Evolutionary conservation across 2,797 vertebrate genomes (phyloP), one percentile per base, ranked within the genome.

Genomic region (Tinamus major): DNA sequence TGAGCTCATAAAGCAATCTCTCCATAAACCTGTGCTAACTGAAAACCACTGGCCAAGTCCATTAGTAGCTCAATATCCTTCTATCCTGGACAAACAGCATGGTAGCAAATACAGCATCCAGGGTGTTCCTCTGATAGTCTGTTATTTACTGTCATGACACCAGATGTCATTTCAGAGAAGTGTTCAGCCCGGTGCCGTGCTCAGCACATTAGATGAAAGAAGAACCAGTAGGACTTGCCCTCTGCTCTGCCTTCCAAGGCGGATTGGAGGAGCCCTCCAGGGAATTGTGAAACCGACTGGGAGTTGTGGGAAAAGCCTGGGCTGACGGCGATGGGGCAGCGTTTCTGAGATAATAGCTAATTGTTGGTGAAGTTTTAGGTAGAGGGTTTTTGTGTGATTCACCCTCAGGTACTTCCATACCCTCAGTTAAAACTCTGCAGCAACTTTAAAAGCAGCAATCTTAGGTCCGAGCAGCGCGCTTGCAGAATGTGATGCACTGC

Each of bases 111-210:
- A 39, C 11, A 17, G 26, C 26, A 42, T 41, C 16, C 7, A 42
- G 39, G 16, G 7, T 65, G n/a, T 21, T 67, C 49, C 49, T 44
- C 33, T 42, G 79, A 48, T n/a, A 31, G 15, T 12, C 62, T 69
- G 6, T n/a, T 76, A 44, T 59, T 91, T 77, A 41, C 39, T 67
- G 24, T 35, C 89, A 59, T 79, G 83, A 74, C 51, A 77, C 31
- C 35, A 85, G 62, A 64, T 77, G 33, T 41, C 1, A 74, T 81
- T 83, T 88, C 51, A 51, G 24, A 63, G 39, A 69, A 20, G 12
- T 2, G 1, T 16, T 83, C 23, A 26, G 4, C 29, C 11, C 1
- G 13, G 1, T 0, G 0, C 41, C 33, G 23, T 23, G 8, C 37
- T 81, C 48, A 70, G 39, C 2, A 2, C 18, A 5, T 64, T 23